phyloP scores from a whole-genome alignment of 2,888 invertebrate genomes.

The Eupelmus urozonus region DNA sequence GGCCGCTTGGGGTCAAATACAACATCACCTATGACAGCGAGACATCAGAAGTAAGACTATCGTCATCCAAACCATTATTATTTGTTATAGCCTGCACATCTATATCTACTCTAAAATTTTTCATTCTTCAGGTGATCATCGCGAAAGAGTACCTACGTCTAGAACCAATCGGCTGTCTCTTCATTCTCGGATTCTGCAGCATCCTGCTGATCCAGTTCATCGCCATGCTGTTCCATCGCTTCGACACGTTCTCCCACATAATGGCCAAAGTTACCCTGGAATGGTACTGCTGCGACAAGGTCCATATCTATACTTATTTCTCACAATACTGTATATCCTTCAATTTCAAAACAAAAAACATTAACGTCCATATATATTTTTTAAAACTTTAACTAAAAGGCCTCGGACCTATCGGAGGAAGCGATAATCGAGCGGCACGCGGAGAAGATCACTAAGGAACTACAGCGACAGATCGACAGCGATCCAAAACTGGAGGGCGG shows the following conservation, averaged over 20 bases:
- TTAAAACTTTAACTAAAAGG: constrained; percentile 69
- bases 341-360: too few relatives aligned
- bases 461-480: constrained; percentile 88
- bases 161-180: constrained; percentile 82
- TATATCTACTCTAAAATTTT: too few relatives aligned
- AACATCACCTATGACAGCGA: constrained; percentile 76
- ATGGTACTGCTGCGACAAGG: constrained; percentile 73
- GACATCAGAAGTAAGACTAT: constrained; percentile 72
- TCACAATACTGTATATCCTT: too few relatives aligned
- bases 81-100: too few relatives aligned
- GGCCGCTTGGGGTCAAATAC: constrained; percentile 79
- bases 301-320: background rate
- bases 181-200: constrained; percentile 81
- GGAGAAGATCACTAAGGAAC: constrained; percentile 91
- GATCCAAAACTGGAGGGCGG: constrained; percentile 53
- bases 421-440: constrained; percentile 85
- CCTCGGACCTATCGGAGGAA: constrained; percentile 89
- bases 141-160: constrained; percentile 78
- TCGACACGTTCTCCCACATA: constrained; percentile 82
- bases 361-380: too few relatives aligned
- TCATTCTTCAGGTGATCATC: constrained; percentile 75
- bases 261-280: constrained; percentile 94
- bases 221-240: constrained; percentile 83
- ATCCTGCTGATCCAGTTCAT: constrained; percentile 82
- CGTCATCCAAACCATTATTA: too few relatives aligned